Evolutionary conservation across 1,140 invertebrate species (phyloP), one percentile per base, ranked within the genome.

Genomic region (Campodea augens): DNA sequence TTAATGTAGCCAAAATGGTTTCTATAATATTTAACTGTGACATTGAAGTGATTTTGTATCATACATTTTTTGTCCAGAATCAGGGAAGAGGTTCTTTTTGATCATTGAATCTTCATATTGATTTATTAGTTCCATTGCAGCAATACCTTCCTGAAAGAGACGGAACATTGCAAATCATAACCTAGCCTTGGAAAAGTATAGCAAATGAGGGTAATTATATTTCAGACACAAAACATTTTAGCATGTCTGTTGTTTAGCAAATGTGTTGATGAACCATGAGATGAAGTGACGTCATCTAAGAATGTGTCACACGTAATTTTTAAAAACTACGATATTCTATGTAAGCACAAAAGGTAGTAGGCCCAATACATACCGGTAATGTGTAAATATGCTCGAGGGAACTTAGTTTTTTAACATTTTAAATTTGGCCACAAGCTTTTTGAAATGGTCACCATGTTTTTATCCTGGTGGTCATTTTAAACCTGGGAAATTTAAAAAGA

Each of bases 91-190:
- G 38, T 74, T 75, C 54, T 74, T 70, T 38, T 61, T 61, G 23
- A 75, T 63, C 55, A 79, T 72, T 38, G 66, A 63, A 52, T 82
- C 77, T 63, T 89, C 75, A 54, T 74, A 69, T 38, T 68, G 64
- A 54, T 84, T 68, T 12, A 84, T 57, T 36, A 71, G 67, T 48
- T 76, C 67, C 23, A 85, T 69, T 52, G 77, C 60, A 36, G 68
- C 63, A 29, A 70, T 68, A 49, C 73, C 62, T 54, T 78, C 66
- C 74, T 81, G 48, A 22, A 58, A 51, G 48, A n/a, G 29, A 44
- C 40, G 22, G 54, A 38, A 44, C n/a, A n/a, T n/a, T n/a, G n/a
- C 19, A 2, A 22, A 47, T 29, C 42, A 27, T 29, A 44, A 23
- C 18, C 5, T 49, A 41, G 0, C 21, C 44, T 47, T 23, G 25